Evolutionary conservation across 2,888 invertebrate species (phyloP).

Genomic region (Leptopilina syphax): DNA sequence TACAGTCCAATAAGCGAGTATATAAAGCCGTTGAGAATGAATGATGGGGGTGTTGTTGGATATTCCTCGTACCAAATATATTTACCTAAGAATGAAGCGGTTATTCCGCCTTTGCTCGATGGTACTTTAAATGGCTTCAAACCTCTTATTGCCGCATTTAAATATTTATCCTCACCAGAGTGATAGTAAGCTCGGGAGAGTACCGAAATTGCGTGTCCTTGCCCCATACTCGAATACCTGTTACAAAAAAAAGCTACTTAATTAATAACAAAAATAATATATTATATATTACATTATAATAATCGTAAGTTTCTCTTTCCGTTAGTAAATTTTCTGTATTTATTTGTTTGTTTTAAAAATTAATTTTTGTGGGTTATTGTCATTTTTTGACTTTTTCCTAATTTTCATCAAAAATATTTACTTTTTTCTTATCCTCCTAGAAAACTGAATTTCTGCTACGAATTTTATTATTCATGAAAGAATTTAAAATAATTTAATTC

Average conservation of each 20-base stretch:
- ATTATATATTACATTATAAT: too few relatives aligned
- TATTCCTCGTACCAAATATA: slow-evolving; percentile 99
- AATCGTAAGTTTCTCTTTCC: too few relatives aligned
- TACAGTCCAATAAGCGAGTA: slow-evolving; percentile 97
- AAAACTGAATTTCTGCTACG: too few relatives aligned
- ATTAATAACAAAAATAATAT: too few relatives aligned
- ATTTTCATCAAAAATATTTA: too few relatives aligned
- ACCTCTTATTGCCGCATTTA: slow-evolving; percentile 89
- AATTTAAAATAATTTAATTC: too few relatives aligned
- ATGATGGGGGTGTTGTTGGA: slow-evolving; percentile 95
- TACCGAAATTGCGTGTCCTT: slow-evolving; percentile 98
- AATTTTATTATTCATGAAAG: too few relatives aligned
- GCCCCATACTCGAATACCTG: slow-evolving; percentile 98
- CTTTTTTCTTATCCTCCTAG: too few relatives aligned
- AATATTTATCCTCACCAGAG: slow-evolving; percentile 87
- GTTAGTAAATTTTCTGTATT: too few relatives aligned
- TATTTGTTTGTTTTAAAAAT: too few relatives aligned
- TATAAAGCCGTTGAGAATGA: slow-evolving; percentile 98
- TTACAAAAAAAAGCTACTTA: not conserved
- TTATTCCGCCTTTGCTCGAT: slow-evolving; percentile 88
- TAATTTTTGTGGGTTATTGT: too few relatives aligned
- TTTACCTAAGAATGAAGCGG: slow-evolving; percentile 90
- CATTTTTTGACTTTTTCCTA: too few relatives aligned
- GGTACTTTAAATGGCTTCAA: slow-evolving; percentile 87
- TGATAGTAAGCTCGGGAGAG: slow-evolving; percentile 92